phyloP scores from a whole-genome alignment of 1,140 invertebrate genomes.

The Drosophila micromelanica region DNA sequence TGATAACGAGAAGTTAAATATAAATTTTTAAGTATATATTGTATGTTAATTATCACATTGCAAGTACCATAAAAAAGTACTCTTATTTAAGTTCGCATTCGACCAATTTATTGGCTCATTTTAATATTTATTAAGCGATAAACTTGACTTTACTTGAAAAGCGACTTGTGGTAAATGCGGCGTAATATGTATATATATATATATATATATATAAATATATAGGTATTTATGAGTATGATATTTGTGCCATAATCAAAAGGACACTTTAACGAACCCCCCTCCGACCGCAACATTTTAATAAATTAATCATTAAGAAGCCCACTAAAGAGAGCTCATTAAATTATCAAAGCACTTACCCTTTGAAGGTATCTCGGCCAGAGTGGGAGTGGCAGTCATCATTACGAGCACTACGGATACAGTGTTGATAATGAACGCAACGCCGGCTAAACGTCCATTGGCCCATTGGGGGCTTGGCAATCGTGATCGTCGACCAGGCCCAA shows the following conservation, averaged over 20 bases:
- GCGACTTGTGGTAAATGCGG: neutral
- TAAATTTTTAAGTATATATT: neutral
- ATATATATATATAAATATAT: neutral
- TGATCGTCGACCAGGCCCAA: constrained; percentile 7
- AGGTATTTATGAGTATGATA: neutral
- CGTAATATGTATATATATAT: neutral
- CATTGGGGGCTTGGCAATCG: constrained; percentile 3
- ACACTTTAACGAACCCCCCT: constrained; percentile 18
- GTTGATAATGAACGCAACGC: constrained; percentile 57
- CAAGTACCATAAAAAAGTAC: too few species aligned
- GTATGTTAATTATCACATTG: neutral
- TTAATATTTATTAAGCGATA: neutral
- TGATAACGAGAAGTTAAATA: neutral
- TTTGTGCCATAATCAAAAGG: constrained; percentile 29
- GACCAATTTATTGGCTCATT: too few species aligned
- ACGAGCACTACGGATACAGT: constrained; percentile 51
- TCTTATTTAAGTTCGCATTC: too few species aligned
- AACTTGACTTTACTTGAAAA: neutral
- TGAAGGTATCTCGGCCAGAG: constrained; percentile 71
- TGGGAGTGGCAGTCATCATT: constrained; percentile 65
- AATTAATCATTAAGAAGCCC: constrained; percentile 55
- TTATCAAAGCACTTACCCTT: constrained; percentile 81
- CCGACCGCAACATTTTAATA: constrained; percentile 39
- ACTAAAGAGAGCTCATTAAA: constrained; percentile 65
- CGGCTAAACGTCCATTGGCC: constrained; percentile 38